Percentiles rank a stretch among this genome's conserved stretches.
phyloP scores from a whole-genome alignment of 2,797 vertebrate genomes.

The Falco rusticolus region DNA sequence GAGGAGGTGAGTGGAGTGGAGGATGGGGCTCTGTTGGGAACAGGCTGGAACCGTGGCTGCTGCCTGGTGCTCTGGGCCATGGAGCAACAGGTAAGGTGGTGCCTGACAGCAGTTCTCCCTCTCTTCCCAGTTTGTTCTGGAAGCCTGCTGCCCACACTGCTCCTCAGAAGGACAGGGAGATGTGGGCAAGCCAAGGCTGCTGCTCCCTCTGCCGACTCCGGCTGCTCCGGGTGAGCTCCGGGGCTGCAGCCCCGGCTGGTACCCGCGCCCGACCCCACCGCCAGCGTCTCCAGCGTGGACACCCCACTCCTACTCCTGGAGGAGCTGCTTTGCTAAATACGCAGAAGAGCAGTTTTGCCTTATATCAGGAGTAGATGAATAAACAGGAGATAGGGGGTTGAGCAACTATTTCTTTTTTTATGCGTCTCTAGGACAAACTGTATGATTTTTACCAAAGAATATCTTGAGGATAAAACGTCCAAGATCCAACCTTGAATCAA shows the following conservation, averaged over 20 bases:
- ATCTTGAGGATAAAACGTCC: background rate
- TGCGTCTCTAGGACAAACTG: background rate
- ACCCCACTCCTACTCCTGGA: background rate
- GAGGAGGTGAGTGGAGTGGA: background rate
- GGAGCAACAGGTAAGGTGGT: rapidly evolving
- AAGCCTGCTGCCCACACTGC: rapidly evolving
- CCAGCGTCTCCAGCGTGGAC: rapidly evolving
- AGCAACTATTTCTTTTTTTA: background rate
- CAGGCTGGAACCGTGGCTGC: rapidly evolving
- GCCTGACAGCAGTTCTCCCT: background rate
- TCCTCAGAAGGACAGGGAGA: background rate
- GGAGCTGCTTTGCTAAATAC: background rate
- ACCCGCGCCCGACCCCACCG: background rate
- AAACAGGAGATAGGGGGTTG: background rate
- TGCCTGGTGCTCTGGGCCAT: background rate
- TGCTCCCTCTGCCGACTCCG: slow-evolving; percentile 37
- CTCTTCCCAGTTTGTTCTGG: background rate
- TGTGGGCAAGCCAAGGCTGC: background rate
- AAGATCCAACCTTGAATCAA: background rate
- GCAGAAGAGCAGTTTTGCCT: background rate
- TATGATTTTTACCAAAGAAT: background rate
- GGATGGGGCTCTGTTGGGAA: background rate
- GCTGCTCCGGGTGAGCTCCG: rapidly evolving
- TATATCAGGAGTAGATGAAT: background rate
- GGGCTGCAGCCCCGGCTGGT: background rate